Evolutionary conservation across 1,140 invertebrate species (phyloP), one percentile per base, ranked within the genome.

Genomic region (Cotesia glomerata): DNA sequence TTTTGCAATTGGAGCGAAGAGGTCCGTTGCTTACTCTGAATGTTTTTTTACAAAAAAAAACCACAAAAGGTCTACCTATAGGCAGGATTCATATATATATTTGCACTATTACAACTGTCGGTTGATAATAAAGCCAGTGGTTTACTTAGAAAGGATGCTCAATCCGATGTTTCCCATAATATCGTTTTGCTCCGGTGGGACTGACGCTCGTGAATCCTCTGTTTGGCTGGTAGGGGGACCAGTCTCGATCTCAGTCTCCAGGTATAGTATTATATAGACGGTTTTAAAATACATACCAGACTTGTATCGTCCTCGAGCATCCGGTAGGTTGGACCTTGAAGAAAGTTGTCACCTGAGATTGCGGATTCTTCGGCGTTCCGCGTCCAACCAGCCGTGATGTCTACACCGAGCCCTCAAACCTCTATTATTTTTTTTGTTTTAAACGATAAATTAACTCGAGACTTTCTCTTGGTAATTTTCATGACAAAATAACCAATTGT

Each of bases 291-390:
- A 45, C 39, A 45, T 45, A 45, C 39, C 39, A 45, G 39, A 56
- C 16, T 56, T 14, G 16, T 18, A 18, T 16, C 62, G 63, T 51
- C 63, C 63, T 66, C 63, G 63, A 66, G n/a, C 63, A 32, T 66
- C 63, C 63, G 63, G 63, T 36, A 49, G 63, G 63, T 66, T 56
- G 70, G 59, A 61, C 70, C 70, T 71, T 65, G 63, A 66, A 66
- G 62, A 71, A 71, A 65, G 61, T 65, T 71, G 70, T 71, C 70
- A 71, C 70, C 70, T 62, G 51, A 71, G 70, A 71, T 71, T 71
- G 61, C 70, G 70, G 70, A 71, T 71, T 62, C 64, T 65, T 65
- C 70, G 35, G 52, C 26, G 26, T 26, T 26, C 26, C 56, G 56
- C 52, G 39, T 54, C 16, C 62, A 65, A 65, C 69, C 14, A 71